Percentiles rank a stretch among this genome's conserved stretches.
Conservation (phyloP, 2,113 vertebrate genomes). For the Nanorana parkeri region DNA sequence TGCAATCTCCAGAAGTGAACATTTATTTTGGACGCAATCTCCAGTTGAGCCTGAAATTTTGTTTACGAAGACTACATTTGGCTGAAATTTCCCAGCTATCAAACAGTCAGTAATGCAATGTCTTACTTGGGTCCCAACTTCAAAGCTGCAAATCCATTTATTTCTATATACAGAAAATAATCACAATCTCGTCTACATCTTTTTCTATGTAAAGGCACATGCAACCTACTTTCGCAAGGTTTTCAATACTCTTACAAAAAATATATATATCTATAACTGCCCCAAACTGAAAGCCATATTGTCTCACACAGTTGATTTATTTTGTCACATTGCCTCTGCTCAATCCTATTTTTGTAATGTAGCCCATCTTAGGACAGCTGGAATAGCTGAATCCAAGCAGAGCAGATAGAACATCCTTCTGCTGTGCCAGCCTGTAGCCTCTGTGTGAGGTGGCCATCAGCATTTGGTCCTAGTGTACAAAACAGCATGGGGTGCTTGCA, state of each 20-base stretch:
- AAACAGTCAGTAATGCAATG: too few relatives aligned
- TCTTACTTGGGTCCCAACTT: too few relatives aligned
- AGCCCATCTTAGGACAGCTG: conserved; percentile 21
- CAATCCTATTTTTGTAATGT: conserved; percentile 27
- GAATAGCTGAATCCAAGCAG: conserved; percentile 27
- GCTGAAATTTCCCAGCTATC: too few relatives aligned
- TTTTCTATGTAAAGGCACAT: too few relatives aligned
- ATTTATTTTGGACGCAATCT: too few relatives aligned
- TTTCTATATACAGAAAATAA: too few relatives aligned
- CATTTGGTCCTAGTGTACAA: conserved; percentile 54
- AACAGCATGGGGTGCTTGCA: conserved; percentile 44
- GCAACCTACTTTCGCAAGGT: too few relatives aligned
- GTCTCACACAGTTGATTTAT: conserved; percentile 1
- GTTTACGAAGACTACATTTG: too few relatives aligned
- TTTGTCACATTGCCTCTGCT: conserved; percentile 9
- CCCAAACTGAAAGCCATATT: conserved; percentile 2
- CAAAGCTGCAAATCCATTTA: too few relatives aligned
- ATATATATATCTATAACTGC: neutral
- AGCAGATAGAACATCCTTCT: conserved; percentile 49
- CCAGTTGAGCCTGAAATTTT: too few relatives aligned
- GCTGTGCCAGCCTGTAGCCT: conserved; percentile 30
- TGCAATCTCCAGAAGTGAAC: too few relatives aligned
- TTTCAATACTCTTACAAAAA: neutral
- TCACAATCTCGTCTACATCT: too few relatives aligned
- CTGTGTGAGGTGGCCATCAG: conserved; percentile 42